phyloP scores from a whole-genome alignment of 30 jellyfish, hydroid and myxozoan genomes.

The Aurelia coerulea region DNA sequence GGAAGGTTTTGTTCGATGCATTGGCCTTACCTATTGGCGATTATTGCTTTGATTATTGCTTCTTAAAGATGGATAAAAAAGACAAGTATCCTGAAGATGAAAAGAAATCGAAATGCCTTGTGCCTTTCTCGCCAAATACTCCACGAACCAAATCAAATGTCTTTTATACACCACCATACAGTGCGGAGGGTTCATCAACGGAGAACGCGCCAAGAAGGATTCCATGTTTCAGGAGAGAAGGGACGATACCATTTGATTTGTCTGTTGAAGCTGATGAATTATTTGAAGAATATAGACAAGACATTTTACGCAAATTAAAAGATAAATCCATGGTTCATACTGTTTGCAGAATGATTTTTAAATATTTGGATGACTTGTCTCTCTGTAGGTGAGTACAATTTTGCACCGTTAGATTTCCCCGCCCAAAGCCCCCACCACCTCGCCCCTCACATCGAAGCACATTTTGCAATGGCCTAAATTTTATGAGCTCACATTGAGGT shows the following conservation, averaged over 20 bases:
- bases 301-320: slow-evolving; percentile 21
- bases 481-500: too few species aligned
- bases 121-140: slow-evolving; percentile 51
- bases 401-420: not conserved
- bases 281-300: slow-evolving; percentile 25
- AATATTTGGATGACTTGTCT: slow-evolving; percentile 53
- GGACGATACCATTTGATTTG: slow-evolving; percentile 40
- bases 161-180: slow-evolving; percentile 54
- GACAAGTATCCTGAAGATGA: slow-evolving; percentile 11
- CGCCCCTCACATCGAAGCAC: too few species aligned
- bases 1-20: not conserved
- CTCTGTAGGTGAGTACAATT: slow-evolving; percentile 45
- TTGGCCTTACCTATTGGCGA: not conserved
- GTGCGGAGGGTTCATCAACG: slow-evolving; percentile 13
- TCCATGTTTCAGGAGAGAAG: slow-evolving; percentile 21
- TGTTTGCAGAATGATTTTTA: slow-evolving; percentile 36
- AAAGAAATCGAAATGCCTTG: not conserved
- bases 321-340: slow-evolving; percentile 28
- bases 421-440: too few species aligned
- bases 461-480: too few species aligned
- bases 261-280: slow-evolving; percentile 39
- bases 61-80: slow-evolving; percentile 35
- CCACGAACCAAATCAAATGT: slow-evolving; percentile 51
- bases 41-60: slow-evolving; percentile 1
- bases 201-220: slow-evolving; percentile 9